Conservation (phyloP, 2,113 vertebrate genomes). For the Apteryx mantelli region DNA sequence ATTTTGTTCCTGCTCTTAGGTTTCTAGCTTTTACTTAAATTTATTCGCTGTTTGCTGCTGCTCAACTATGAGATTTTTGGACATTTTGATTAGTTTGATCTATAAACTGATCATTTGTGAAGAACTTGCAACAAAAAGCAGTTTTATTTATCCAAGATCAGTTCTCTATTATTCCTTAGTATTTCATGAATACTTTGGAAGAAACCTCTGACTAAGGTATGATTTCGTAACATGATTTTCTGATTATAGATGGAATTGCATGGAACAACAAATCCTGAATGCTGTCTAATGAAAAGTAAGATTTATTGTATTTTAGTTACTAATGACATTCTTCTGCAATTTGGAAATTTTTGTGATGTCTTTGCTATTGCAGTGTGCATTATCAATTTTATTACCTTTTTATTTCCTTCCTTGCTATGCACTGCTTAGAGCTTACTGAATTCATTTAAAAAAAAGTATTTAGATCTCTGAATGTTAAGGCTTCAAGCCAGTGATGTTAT, state of each 20-base stretch:
- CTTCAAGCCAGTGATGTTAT: neutral
- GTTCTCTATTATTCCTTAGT: neutral
- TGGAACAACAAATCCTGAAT: neutral
- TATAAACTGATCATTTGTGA: neutral
- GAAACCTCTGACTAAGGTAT: neutral
- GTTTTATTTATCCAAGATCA: neutral
- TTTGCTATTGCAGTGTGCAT: neutral
- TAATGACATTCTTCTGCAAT: neutral
- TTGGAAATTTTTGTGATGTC: neutral
- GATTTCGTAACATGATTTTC: neutral
- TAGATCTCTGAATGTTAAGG: neutral
- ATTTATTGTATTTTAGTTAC: neutral
- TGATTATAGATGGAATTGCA: neutral
- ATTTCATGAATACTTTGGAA: neutral
- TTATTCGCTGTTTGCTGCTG: neutral
- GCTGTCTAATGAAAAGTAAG: neutral
- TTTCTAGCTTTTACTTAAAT: neutral
- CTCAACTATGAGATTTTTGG: neutral
- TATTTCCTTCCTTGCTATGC: neutral
- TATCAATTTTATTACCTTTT: neutral
- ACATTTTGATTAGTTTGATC: neutral
- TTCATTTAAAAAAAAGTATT: neutral
- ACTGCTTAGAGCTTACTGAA: neutral
- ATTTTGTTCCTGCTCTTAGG: neutral
- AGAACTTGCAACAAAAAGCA: neutral